phyloP scores from a whole-genome alignment of 1,140 invertebrate species.

The Parapsyche elsis region DNA sequence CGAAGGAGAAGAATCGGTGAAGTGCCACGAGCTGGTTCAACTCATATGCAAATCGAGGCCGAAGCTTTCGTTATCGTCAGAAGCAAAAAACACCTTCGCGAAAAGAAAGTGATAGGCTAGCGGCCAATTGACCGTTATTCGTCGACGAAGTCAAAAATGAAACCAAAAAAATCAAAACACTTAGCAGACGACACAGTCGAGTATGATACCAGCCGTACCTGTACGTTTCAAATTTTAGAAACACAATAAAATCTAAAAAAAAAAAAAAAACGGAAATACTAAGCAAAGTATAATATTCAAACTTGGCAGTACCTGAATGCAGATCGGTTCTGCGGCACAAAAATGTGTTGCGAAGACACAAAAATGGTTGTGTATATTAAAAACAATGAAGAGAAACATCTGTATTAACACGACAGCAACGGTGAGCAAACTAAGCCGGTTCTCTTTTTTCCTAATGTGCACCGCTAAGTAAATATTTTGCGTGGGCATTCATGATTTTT shows the following conservation, averaged over 20 bases:
- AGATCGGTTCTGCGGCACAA: background rate
- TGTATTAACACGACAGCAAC: conserved; percentile 26
- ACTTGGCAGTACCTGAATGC: background rate
- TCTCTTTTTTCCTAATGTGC: conserved; percentile 6
- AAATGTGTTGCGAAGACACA: background rate
- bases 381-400: conserved; percentile 15
- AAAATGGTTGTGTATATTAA: background rate
- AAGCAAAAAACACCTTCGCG: background rate
- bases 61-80: conserved; percentile 16
- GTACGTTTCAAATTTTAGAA: background rate
- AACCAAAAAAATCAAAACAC: too few species aligned
- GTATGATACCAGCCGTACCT: too few species aligned
- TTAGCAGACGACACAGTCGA: background rate
- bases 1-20: too few species aligned
- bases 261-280: too few species aligned
- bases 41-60: conserved; percentile 5
- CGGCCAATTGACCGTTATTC: background rate
- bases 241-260: too few species aligned
- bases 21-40: too few species aligned
- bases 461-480: conserved; percentile 20
- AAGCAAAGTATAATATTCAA: too few species aligned
- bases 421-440: background rate
- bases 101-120: conserved; percentile 1
- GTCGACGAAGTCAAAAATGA: background rate
- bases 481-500: background rate